Evolutionary conservation across 2,888 invertebrate genomes (phyloP), one percentile per base, ranked within the genome.

Genomic region (Cyrtodaria siliqua): DNA sequence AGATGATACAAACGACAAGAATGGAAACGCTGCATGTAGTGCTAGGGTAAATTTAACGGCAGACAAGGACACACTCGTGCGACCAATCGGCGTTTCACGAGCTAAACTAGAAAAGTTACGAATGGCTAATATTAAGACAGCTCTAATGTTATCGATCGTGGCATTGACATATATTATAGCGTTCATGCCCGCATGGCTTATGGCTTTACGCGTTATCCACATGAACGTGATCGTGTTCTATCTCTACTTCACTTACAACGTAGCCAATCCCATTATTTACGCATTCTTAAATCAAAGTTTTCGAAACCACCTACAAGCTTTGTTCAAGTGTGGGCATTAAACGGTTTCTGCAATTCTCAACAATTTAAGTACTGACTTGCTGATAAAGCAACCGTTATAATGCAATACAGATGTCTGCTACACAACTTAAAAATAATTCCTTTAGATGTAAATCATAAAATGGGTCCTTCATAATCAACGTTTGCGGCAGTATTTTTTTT

Each of bases 231-330:
- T 90, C 29, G 83, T 92, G 16, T 92, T 93, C 78, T 93, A 92
- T 79, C 84, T 92, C 82, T 92, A 93, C 76, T 93, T 92, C 72
- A 85, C 90, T 52, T 92, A 92, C 81, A 92, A 93, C 79, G 91
- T 92, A 42, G 92, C 91, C 40, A 93, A 93, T 83, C 92, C 92
- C 0, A 88, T 93, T 64, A 92, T 93, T 55, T 93, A 93, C 81
- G 92, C 92, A 49, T 93, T 93, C 72, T 90, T 93, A 88, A 93
- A 92, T 86, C 88, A 90, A 70, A 90, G 90, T 63, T 93, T 93
- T 75, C 79, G 91, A 62, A 89, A 90, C 57, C 92, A 93, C 53
- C 76, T 92, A 3, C 71, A 75, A 49, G 55, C 75, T 12, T 26
- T 81, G 38, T 69, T 78, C 12, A 81, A 81, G 29, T 71, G 76